Percentiles rank a stretch among this genome's conserved stretches.
Conservation (phyloP, 2,888 invertebrate genomes). For the Tenthredo livida region DNA sequence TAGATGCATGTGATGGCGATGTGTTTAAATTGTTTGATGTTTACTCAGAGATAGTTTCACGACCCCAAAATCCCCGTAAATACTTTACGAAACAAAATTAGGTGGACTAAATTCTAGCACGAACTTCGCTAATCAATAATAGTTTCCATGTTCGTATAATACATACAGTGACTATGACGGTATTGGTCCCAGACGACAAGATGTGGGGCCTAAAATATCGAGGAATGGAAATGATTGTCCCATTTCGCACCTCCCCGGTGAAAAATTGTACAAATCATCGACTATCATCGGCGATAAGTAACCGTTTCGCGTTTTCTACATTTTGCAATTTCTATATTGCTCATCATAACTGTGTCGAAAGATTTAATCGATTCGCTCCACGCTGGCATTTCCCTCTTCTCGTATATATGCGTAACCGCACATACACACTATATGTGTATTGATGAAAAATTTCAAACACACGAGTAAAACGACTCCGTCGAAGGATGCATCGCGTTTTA, state of each 20-base stretch:
- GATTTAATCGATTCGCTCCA: background rate
- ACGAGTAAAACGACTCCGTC: background rate
- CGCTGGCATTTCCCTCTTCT: constrained; percentile 21
- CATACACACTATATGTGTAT: no score
- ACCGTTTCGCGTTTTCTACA: no score
- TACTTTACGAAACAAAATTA: background rate
- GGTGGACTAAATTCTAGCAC: background rate
- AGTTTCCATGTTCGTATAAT: background rate
- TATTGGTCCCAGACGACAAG: background rate
- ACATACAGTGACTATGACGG: background rate
- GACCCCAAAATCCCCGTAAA: background rate
- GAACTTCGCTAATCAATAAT: background rate
- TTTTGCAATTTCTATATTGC: background rate
- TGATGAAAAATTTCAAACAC: no score
- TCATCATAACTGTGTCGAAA: background rate
- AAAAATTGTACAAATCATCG: background rate
- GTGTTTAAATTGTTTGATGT: background rate
- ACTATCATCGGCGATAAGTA: background rate
- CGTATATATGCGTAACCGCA: no score
- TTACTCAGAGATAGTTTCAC: background rate
- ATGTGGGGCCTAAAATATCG: background rate
- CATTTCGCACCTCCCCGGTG: background rate
- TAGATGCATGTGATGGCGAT: background rate
- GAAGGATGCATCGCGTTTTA: constrained; percentile 1
- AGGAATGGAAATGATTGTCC: no score